phyloP scores from a whole-genome alignment of 1,140 invertebrate species.

The Anastrepha obliqua region DNA sequence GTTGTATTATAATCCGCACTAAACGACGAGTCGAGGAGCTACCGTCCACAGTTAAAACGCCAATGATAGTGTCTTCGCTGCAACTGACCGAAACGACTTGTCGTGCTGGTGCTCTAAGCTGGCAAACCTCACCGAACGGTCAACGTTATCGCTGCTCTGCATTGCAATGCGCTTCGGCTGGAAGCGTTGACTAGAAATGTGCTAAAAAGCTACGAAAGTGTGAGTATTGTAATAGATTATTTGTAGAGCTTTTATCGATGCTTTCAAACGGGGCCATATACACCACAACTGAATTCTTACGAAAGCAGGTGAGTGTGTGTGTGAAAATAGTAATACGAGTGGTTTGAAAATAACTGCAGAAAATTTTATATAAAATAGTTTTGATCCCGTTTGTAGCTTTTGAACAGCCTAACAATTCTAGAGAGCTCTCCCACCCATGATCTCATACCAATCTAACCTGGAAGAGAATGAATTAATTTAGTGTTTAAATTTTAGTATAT shows the following conservation, averaged over 20 bases:
- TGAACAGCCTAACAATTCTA: too few species aligned
- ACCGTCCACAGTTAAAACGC: conserved; percentile 75
- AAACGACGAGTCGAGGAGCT: conserved; percentile 63
- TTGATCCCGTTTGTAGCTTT: too few species aligned
- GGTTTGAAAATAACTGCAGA: too few species aligned
- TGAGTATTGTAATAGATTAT: conserved; percentile 29
- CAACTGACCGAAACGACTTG: conserved; percentile 58
- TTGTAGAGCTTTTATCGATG: not conserved
- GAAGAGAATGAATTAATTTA: too few species aligned
- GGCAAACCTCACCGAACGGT: conserved; percentile 57
- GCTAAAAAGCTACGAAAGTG: conserved; percentile 44
- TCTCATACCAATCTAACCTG: too few species aligned
- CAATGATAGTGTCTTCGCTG: conserved; percentile 69
- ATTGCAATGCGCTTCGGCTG: conserved; percentile 57
- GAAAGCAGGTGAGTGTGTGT: too few species aligned
- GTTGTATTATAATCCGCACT: conserved; percentile 61
- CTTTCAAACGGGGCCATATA: not conserved
- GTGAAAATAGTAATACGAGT: too few species aligned
- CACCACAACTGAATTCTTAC: too few species aligned
- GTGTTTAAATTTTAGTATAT: conserved; percentile 82
- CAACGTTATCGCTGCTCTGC: conserved; percentile 37
- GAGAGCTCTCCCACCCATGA: too few species aligned
- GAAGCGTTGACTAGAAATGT: conserved; percentile 59
- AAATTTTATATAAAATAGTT: too few species aligned
- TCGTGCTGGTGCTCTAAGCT: conserved; percentile 40